phyloP scores from a whole-genome alignment of 2,888 invertebrate species.

The Gymnosoma rotundatum region DNA sequence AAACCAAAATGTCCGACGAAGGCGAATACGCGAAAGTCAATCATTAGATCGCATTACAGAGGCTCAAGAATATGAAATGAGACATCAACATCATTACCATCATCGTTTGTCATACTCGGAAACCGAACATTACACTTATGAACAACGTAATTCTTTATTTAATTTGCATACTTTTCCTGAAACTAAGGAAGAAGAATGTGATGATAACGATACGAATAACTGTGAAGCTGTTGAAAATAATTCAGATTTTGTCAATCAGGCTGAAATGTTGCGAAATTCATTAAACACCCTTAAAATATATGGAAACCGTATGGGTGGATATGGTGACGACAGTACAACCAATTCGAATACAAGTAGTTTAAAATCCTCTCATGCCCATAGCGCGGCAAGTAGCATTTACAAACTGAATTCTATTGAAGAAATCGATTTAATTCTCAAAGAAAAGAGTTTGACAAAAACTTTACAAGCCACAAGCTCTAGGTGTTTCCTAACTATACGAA shows the following conservation, averaged over 20 bases:
- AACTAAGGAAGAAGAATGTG: constrained; percentile 78
- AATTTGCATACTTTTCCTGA: constrained; percentile 78
- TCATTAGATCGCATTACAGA: constrained; percentile 93
- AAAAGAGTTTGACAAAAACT: constrained; percentile 81
- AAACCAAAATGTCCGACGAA: constrained; percentile 83
- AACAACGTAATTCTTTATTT: constrained; percentile 76
- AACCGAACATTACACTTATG: constrained; percentile 64
- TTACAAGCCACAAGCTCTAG: constrained; percentile 80
- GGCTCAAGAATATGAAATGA: constrained; percentile 87
- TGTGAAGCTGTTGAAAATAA: constrained; percentile 63
- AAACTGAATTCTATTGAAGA: constrained; percentile 81
- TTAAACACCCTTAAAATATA: constrained; percentile 58
- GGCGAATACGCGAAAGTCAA: constrained; percentile 89
- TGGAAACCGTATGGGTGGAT: not conserved
- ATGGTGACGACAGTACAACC: constrained; percentile 54
- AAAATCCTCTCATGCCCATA: constrained; percentile 64
- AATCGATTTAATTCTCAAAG: constrained; percentile 81
- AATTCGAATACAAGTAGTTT: constrained; percentile 68
- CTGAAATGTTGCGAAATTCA: constrained; percentile 72
- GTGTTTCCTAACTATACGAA: constrained; percentile 82
- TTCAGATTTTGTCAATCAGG: constrained; percentile 64
- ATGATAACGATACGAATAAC: constrained; percentile 71
- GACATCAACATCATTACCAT: constrained; percentile 75
- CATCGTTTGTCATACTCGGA: constrained; percentile 73
- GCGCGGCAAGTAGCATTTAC: constrained; percentile 75